Base-by-base conservation (phyloP, 2,113 vertebrate genomes). In the Ancistrus triradiatus region DNA sequence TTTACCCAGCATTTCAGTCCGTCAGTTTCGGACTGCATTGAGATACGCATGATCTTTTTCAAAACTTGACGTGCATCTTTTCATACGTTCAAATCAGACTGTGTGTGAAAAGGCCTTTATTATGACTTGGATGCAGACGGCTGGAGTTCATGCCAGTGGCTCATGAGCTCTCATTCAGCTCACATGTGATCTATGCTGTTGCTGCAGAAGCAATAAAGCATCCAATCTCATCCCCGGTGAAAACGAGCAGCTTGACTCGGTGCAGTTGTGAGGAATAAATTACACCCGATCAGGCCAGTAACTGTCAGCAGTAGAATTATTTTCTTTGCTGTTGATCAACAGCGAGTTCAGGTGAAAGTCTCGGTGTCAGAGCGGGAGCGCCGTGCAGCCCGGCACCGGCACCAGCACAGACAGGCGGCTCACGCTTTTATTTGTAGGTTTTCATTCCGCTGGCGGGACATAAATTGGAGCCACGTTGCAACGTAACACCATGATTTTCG, bases 401-500 rank as follows among this genome's bases (percentile, higher is more conserved):
- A 42, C 61, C 56, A 1, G 24, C 50, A 49, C 48, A 24, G 61
- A 69, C 67, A 24, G 61, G 56, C 59, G 28, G 42, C 31, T 28
- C 31, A 38, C 48, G 42, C 59, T 58, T 60, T 57, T 48, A 42
- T 63, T 59, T 49, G 24, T 6, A 9, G 51, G 17, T 46, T 61
- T 52, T 37, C 27, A 49, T 31, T 52, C 24, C 31, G 35, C 18
- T 50, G 46, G 35, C 49, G 25, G 28, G 50, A 14, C 19, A 61
- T 55, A 66, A 47, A 50, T 33, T 27, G 51, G 28, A 63, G 15
- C 7, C 46, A 37, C 40, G 15, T 27, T 15, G 40, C 46, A 65
- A 61, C 46, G 42, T 18, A 61, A 38, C 19, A 15, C 48, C 38
- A 50, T 46, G 24, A 25, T 38, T 11, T 37, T 42, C 21, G 24